Base-by-base conservation (phyloP, 2,888 invertebrate genomes). In the Stomorhina lunata region DNA sequence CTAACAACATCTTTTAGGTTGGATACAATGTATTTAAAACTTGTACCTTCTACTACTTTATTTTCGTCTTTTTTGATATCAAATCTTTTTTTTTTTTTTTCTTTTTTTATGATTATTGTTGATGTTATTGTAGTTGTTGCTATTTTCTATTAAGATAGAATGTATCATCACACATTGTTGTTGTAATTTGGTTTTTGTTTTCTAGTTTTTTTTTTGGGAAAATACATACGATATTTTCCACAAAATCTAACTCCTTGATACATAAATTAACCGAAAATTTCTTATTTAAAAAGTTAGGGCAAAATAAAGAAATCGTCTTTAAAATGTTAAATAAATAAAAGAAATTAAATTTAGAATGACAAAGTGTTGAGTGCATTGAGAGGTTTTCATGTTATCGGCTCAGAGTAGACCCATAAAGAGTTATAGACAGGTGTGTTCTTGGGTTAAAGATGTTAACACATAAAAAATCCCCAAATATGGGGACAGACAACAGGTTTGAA, bases 191-290 rank as follows among this genome's bases (percentile, higher is more conserved):
- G 9, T 25, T 40, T 37, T 15, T 6, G 6, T n/a, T 55, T 25
- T 55, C 29, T 55, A 9, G 27, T 40, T 40, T 29, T 29, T 4
- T 63, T 61, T 17, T 5, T n/a, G 37, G 10, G 4, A 20, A 32
- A 45, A 66, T 66, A 40, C 4, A 59, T 17, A 27, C 40, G 2
- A 34, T 32, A 61, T 40, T 25, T 25, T 40, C 15, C 17, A 6
- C 22, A 1, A 22, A 22, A 25, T 7, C n/a, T 65, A 53, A 53
- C 53, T 77, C 72, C 71, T 72, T 37, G n/a, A 3, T 43, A 65
- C 65, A 66, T 79, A 79, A 79, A 66, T 66, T 72, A 78, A 71
- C 45, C n/a, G n/a, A n/a, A 71, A 78, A 72, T 50, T 45, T 59
- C 22, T 48, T 40, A n/a, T 40, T 40, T 12, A 22, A 48, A 43